Percentiles rank a stretch among this genome's conserved stretches.
phyloP scores from a whole-genome alignment of 2,797 vertebrate species.

The Oophaga sylvatica region DNA sequence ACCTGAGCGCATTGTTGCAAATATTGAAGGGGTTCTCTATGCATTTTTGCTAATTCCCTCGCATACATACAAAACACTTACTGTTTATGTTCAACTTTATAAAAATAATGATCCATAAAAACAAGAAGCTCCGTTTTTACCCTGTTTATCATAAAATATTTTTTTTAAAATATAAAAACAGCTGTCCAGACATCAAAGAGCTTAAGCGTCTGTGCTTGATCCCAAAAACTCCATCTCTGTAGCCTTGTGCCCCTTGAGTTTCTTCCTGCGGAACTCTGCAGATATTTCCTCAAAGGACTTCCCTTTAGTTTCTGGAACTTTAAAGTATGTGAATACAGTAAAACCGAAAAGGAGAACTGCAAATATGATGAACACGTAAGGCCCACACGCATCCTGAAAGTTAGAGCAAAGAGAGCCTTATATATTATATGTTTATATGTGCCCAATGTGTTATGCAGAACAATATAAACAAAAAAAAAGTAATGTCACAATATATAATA shows the following conservation, averaged over 20 bases:
- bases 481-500: neutral
- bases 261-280: slow-evolving; percentile 81
- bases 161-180: slow-evolving; percentile 35
- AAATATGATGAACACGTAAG: slow-evolving; percentile 89
- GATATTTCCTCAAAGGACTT: slow-evolving; percentile 92
- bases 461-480: neutral
- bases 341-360: slow-evolving; percentile 83
- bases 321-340: slow-evolving; percentile 83
- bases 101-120: slow-evolving; percentile 58
- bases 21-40: neutral
- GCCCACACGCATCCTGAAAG: slow-evolving; percentile 77
- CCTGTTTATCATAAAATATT: fast-evolving
- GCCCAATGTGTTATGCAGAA: neutral
- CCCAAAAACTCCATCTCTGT: slow-evolving; percentile 85
- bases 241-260: slow-evolving; percentile 54
- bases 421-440: neutral
- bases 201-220: slow-evolving; percentile 72
- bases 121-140: slow-evolving; percentile 47
- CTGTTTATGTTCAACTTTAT: slow-evolving; percentile 8
- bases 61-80: neutral
- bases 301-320: slow-evolving; percentile 94
- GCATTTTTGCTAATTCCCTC: neutral
- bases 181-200: slow-evolving; percentile 57
- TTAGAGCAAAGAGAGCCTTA: slow-evolving; percentile 24
- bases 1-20: neutral